Evolutionary conservation across 2,888 invertebrate species (phyloP).

Genomic region (Platycheirus albimanus): DNA sequence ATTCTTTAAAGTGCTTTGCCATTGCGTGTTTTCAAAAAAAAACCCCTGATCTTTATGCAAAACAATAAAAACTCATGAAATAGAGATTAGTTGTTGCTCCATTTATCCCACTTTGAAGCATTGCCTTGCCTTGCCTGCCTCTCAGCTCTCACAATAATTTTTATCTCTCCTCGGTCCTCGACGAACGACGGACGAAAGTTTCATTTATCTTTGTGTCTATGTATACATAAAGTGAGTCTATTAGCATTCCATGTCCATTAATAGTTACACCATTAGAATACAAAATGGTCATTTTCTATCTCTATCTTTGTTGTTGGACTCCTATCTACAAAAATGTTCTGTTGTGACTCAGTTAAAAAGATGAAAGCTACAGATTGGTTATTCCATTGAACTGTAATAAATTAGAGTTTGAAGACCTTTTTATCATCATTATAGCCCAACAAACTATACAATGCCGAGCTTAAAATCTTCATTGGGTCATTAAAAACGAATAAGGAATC

Average conservation of each 20-base stretch:
- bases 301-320: neutral
- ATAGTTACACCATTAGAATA: constrained; percentile 54
- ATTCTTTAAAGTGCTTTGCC: too few relatives aligned
- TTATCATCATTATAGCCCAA: neutral
- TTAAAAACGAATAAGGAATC: constrained; percentile 38
- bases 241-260: constrained; percentile 65
- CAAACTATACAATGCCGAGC: neutral
- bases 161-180: too few relatives aligned
- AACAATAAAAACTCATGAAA: constrained; percentile 31
- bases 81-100: constrained; percentile 48
- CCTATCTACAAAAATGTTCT: constrained; percentile 6
- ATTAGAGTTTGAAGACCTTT: neutral
- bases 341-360: constrained; percentile 52
- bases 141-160: too few relatives aligned
- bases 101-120: constrained; percentile 41
- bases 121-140: too few relatives aligned
- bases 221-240: constrained; percentile 42
- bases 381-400: neutral
- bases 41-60: constrained; percentile 30
- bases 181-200: too few relatives aligned
- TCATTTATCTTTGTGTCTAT: constrained; percentile 65
- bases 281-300: constrained; percentile 17
- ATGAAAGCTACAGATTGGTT: constrained; percentile 27
- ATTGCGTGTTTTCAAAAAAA: neutral
- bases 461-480: constrained; percentile 36